These are phyloP conservation scores for Sipha maydis DNA, from an alignment of 2,888 invertebrate species.

Conservation along the genomic window DNA sequence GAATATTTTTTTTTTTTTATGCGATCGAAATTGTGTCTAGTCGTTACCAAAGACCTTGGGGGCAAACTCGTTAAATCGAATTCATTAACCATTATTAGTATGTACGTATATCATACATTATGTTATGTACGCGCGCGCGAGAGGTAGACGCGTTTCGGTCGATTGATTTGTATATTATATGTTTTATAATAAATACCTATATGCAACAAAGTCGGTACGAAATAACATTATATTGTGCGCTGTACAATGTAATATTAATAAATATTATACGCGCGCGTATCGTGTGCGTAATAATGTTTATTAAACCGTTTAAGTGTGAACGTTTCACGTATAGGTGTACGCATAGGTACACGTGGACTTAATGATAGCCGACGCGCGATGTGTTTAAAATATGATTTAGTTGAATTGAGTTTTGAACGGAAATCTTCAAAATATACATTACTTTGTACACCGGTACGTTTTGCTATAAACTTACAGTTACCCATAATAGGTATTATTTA, in stretches of 20 bases:
- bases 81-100: conserved; percentile 43
- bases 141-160: conserved; percentile 18
- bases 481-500: too few species aligned
- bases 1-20: not conserved
- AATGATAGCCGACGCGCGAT: not conserved
- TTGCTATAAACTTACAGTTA: too few species aligned
- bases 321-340: not conserved
- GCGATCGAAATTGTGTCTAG: not conserved
- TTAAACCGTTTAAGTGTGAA: conserved; percentile 5
- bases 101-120: not conserved
- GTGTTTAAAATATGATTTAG: conserved; percentile 5
- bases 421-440: not conserved
- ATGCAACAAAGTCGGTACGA: not conserved
- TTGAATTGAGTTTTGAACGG: not conserved
- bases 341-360: not conserved
- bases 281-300: not conserved
- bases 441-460: not conserved
- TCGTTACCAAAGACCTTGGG: not conserved
- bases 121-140: not conserved
- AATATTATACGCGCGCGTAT: not conserved
- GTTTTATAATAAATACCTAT: not conserved
- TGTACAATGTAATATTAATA: not conserved
- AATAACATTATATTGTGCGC: not conserved
- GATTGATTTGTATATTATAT: not conserved
- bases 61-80: conserved; percentile 29